These are phyloP conservation scores for Heteromyza rotundicornis DNA, from an alignment of 2,888 invertebrate genomes.

Conservation along the genomic window DNA sequence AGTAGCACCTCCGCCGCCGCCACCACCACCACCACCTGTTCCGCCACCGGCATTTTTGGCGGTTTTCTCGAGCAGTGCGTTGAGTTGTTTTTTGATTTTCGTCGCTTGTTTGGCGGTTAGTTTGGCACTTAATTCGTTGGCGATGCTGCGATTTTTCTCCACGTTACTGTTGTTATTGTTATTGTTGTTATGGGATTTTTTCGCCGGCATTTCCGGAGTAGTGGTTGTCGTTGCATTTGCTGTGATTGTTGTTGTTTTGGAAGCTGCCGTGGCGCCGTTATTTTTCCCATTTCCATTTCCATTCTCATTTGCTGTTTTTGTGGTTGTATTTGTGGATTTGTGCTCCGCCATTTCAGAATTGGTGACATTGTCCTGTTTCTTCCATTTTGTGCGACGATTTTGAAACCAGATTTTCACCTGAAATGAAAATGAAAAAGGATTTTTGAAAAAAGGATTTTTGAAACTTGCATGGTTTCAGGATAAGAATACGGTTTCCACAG, in stretches of 20 bases:
- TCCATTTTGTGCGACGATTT: constrained; percentile 67
- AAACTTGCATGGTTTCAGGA: too few relatives aligned
- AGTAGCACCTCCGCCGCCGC: too few relatives aligned
- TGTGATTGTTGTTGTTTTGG: constrained; percentile 21
- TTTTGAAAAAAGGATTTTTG: too few relatives aligned
- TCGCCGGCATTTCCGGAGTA: constrained; percentile 26
- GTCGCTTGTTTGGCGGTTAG: constrained; percentile 54
- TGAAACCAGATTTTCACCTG: constrained; percentile 63
- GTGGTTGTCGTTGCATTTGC: constrained; percentile 20
- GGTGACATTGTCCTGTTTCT: constrained; percentile 91
- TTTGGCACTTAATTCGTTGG: constrained; percentile 52
- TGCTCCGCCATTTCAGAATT: constrained; percentile 82
- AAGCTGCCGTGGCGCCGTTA: constrained; percentile 24
- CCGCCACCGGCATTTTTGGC: constrained; percentile 38
- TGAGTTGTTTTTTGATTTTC: constrained; percentile 60
- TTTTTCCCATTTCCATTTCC: constrained; percentile 19
- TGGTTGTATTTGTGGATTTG: constrained; percentile 40
- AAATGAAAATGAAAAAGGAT: constrained; percentile 31
- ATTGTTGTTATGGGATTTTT: constrained; percentile 32
- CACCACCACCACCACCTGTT: constrained; percentile 25
- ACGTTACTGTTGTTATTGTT: constrained; percentile 25
- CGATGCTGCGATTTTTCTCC: constrained; percentile 22
- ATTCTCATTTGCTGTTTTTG: constrained; percentile 18
- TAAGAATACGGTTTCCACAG: too few relatives aligned
- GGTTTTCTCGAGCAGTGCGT: constrained; percentile 51